Percentiles rank a stretch among this genome's conserved stretches.
These are phyloP conservation scores for Lepus townsendii DNA, from an alignment of 2,797 vertebrate genomes.

Conservation along the genomic window DNA sequence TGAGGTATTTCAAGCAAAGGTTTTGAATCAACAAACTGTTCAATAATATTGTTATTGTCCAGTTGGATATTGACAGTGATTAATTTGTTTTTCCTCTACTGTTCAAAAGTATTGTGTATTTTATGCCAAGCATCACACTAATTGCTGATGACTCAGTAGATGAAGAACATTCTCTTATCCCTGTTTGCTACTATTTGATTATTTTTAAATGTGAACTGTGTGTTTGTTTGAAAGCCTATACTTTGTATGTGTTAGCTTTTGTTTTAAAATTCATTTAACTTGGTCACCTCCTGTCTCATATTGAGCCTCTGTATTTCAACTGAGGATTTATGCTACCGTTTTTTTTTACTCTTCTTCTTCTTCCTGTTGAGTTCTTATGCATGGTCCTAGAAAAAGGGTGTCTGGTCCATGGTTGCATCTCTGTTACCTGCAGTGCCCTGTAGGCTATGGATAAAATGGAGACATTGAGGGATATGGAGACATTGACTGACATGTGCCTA, in stretches of 20 bases:
- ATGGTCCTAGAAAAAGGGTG: not conserved
- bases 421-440: not conserved
- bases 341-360: not conserved
- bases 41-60: not conserved
- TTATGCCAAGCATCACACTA: not conserved
- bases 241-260: constrained; percentile 14
- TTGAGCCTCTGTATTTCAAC: not conserved
- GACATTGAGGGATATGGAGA: no score
- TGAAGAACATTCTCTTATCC: not conserved
- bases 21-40: constrained; percentile 14
- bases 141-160: not conserved
- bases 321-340: not conserved
- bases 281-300: not conserved
- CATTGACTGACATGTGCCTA: no score
- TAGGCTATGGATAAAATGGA: no score
- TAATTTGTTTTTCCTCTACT: constrained; percentile 34
- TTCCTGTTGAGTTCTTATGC: not conserved
- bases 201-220: constrained; percentile 25
- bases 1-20: not conserved
- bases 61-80: not conserved
- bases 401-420: not conserved
- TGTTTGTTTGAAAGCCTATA: not conserved
- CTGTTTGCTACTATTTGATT: not conserved
- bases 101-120: constrained; percentile 29
- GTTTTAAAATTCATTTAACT: constrained; percentile 8